phyloP scores from a whole-genome alignment of 2,888 invertebrate genomes.

The Pterostichus madidus region DNA sequence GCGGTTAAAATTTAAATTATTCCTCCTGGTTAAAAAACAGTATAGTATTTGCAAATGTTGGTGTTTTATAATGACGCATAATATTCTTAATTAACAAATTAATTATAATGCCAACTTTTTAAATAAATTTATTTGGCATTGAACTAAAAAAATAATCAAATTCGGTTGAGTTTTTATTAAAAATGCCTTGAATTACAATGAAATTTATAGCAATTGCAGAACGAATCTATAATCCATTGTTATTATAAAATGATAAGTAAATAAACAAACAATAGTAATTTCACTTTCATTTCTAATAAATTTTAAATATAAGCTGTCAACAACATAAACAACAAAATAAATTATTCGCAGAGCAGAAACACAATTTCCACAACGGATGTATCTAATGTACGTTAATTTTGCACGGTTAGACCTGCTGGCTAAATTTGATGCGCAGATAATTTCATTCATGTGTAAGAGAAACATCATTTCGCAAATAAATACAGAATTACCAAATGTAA shows the following conservation, averaged over 20 bases:
- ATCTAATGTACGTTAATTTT: slow-evolving; percentile 45
- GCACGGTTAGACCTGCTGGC: background rate
- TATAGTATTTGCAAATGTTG: too few species aligned
- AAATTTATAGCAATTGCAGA: too few species aligned
- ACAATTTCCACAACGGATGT: slow-evolving; percentile 31
- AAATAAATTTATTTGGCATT: too few species aligned
- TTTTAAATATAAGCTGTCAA: background rate
- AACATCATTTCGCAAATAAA: too few species aligned
- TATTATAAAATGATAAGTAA: background rate
- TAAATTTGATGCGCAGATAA: slow-evolving; percentile 8
- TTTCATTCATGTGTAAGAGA: background rate
- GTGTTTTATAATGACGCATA: too few species aligned
- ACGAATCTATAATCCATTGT: too few species aligned
- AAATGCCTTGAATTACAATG: slow-evolving; percentile 14
- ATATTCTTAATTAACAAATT: too few species aligned
- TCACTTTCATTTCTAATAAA: background rate
- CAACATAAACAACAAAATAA: background rate
- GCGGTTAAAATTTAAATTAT: too few species aligned
- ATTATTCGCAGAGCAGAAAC: slow-evolving; percentile 17
- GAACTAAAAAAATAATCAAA: background rate
- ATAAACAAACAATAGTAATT: background rate
- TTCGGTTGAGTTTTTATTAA: slow-evolving; percentile 11
- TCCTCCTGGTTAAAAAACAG: too few species aligned
- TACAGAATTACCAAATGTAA: too few species aligned
- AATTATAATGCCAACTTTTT: too few species aligned